Percentiles rank a stretch among this genome's conserved stretches.
These are phyloP conservation scores for Rostratula benghalensis DNA, from an alignment of 2,113 vertebrate genomes.

Conservation along the genomic window DNA sequence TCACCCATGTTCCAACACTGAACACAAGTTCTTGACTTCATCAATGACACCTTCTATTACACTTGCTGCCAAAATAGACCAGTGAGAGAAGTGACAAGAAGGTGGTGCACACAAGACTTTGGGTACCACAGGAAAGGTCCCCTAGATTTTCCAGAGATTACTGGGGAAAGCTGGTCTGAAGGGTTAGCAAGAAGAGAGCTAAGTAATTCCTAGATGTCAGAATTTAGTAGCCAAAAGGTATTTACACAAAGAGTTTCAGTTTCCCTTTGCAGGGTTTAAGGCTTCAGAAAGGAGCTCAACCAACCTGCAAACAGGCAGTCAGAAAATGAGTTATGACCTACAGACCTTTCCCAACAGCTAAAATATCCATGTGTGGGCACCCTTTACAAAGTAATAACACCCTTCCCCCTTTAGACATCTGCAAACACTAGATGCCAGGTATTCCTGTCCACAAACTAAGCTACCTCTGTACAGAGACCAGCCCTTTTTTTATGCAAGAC, in stretches of 20 bases:
- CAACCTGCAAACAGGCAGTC: background rate
- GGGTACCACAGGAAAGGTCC: background rate
- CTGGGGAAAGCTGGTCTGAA: background rate
- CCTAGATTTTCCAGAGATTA: background rate
- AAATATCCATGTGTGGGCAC: background rate
- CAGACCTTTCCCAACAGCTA: background rate
- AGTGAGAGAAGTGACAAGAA: background rate
- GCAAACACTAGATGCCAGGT: background rate
- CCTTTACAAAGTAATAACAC: background rate
- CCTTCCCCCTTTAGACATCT: background rate
- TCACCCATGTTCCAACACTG: background rate
- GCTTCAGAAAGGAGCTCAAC: background rate
- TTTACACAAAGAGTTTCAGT: background rate
- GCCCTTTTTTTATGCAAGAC: background rate
- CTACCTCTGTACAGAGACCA: background rate
- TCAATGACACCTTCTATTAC: background rate
- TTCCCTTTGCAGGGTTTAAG: background rate
- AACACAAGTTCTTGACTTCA: background rate
- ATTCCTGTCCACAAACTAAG: background rate
- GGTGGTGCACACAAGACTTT: background rate
- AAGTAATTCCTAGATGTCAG: background rate
- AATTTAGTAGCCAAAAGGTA: background rate
- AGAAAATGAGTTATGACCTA: background rate
- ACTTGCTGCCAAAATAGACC: background rate
- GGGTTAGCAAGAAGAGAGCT: background rate